Base-by-base conservation (phyloP, 2,888 invertebrate genomes). In the Mylabris sibirica region DNA sequence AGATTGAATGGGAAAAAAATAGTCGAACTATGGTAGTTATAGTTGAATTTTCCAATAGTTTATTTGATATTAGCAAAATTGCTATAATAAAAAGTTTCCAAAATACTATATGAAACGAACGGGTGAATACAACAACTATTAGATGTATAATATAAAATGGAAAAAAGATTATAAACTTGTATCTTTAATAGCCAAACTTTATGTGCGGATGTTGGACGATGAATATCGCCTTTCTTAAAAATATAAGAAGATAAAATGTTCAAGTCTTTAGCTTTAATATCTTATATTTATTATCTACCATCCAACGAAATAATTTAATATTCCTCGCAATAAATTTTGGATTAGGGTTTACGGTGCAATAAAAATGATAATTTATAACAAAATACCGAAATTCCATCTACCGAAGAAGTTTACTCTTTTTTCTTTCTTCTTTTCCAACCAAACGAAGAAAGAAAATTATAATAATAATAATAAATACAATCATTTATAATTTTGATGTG, bases 41-140 rank as follows among this genome's bases (percentile, higher is more conserved):
- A 41, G n/a, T 44, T 44, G 44, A 44, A 44, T 44, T 17, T 17
- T 1, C 44, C 4, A 44, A 44, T 17, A 44, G 78, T 80, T 79
- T 75, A 77, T 80, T 80, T 77, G 79, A 79, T 81, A 82, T 82
- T 81, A 86, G 85, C 84, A 83, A 86, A 85, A 86, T 85, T 86
- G 84, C 80, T 79, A 84, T 84, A 85, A 86, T 86, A 86, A 86
- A 85, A 86, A 86, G 84, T 85, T 86, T 82, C 83, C 84, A 85
- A 86, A 86, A 85, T 80, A 64, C 68, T n/a, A n/a, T n/a, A 41
- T 62, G 22, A 68, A 65, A 65, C 74, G 74, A 72, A 71, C 72
- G 72, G 69, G 73, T 74, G 75, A 76, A 76, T 77, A 0, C 14
- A 71, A 75, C 30, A 76, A 79, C 79, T 79, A 81, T 80, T 80